Evolutionary conservation across 2,113 vertebrate species (phyloP).

Genomic region (Pteruthius melanotis): DNA sequence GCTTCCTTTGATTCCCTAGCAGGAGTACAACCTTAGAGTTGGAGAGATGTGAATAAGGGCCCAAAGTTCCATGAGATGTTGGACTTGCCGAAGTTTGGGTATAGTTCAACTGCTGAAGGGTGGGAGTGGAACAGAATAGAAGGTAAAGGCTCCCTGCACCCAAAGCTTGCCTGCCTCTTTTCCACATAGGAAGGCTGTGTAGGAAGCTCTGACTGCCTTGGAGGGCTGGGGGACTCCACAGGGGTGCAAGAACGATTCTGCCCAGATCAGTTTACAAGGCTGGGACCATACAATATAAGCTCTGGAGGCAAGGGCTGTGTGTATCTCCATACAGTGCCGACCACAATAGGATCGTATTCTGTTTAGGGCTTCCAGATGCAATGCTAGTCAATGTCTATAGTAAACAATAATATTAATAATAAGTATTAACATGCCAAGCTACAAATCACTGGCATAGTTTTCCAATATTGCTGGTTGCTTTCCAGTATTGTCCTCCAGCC

Average conservation of each 20-base stretch:
- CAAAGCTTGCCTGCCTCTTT: neutral
- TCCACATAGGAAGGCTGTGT: neutral
- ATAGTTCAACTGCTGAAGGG: neutral
- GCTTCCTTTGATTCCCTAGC: neutral
- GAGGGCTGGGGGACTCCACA: neutral
- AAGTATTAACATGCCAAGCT: conserved; percentile 49
- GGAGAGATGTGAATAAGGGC: neutral
- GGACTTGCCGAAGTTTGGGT: neutral
- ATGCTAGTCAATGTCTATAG: conserved; percentile 38
- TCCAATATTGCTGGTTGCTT: conserved; percentile 60
- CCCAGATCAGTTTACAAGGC: conserved; percentile 18
- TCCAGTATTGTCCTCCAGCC: conserved; percentile 59
- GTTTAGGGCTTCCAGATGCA: conserved; percentile 64
- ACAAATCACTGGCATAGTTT: conserved; percentile 52
- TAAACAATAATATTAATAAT: conserved; percentile 66
- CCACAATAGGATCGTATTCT: conserved; percentile 42
- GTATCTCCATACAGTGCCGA: conserved; percentile 21
- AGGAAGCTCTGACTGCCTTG: neutral
- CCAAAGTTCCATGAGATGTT: neutral
- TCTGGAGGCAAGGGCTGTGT: conserved; percentile 29
- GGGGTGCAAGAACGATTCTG: neutral
- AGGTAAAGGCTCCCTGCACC: neutral
- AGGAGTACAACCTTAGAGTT: neutral
- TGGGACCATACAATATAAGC: conserved; percentile 15
- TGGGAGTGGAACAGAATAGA: neutral